Evolutionary conservation across 2,888 invertebrate species (phyloP), one percentile per base, ranked within the genome.

Genomic region (Leptopilina myrica): DNA sequence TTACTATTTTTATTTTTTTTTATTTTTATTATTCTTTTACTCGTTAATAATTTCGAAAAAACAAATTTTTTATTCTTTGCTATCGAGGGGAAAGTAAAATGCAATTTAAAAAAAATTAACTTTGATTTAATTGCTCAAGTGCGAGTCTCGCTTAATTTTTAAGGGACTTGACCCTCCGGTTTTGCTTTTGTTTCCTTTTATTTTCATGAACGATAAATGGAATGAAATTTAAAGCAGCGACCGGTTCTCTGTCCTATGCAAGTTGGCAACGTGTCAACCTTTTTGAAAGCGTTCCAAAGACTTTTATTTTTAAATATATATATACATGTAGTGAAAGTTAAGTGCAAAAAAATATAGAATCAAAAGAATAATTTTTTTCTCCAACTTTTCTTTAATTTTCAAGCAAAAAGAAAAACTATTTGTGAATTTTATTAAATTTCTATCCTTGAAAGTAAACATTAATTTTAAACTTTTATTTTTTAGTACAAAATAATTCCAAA

Each of bases 281-380:
- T 73, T 73, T 73, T 40, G 73, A 73, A 73, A 73, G 53, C 56
- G 40, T 11, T 73, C 73, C 73, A 40, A 73, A 73, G 40, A 33
- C 56, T 73, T 73, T 69, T 73, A 73, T 73, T 73, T 73, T 59
- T 73, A 59, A 73, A 40, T 73, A 40, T 73, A 49, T 73, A 49
- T 49, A 49, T 49, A 46, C 3, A 49, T 49, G 49, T 49, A 56
- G n/a, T 56, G 73, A 56, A 73, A 56, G 40, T 15, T 33, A 26
- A 26, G 20, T 20, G 62, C n/a, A 56, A 59, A 15, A 59, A 59
- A 59, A n/a, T 59, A 59, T 59, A n/a, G 59, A n/a, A 15, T 43
- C 43, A 43, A 43, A 49, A 49, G 49, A 49, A 49, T 49, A 62
- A 62, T 62, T 62, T 62, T 62, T 62, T 5, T 67, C 5, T n/a